These are phyloP conservation scores for Machaerirhynchus nigripectus DNA, from an alignment of 2,113 vertebrate genomes.

Conservation along the genomic window DNA sequence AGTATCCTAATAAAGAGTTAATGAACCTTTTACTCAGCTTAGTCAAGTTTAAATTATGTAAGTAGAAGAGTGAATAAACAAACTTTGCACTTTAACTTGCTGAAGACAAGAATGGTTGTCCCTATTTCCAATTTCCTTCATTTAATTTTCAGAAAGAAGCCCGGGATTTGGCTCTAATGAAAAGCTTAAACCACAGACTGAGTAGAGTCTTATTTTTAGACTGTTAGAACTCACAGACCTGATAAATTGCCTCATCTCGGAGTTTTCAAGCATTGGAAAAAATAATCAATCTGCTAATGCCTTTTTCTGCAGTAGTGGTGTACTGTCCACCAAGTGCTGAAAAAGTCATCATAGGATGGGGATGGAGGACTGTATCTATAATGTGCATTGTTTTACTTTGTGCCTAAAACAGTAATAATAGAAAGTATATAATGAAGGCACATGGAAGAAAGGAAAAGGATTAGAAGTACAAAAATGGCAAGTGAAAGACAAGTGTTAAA, in stretches of 20 bases:
- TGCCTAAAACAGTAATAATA: not conserved
- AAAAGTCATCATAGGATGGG: not conserved
- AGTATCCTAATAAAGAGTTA: not conserved
- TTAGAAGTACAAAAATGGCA: not conserved
- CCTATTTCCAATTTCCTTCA: slow-evolving; percentile 1
- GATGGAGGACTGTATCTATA: not conserved
- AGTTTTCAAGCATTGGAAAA: not conserved
- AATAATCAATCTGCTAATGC: not conserved
- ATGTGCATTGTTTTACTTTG: not conserved
- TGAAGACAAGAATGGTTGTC: not conserved
- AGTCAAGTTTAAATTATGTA: not conserved
- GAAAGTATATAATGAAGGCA: not conserved
- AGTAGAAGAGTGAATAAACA: not conserved
- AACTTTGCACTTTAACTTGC: not conserved
- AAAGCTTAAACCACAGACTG: slow-evolving; percentile 5
- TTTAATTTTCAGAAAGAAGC: slow-evolving; percentile 37
- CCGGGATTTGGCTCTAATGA: slow-evolving; percentile 28
- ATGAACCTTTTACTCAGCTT: not conserved
- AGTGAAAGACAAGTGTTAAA: not conserved
- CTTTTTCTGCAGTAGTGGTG: not conserved
- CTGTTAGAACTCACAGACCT: not conserved
- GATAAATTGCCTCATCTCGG: not conserved
- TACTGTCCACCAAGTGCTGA: not conserved
- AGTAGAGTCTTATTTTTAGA: not conserved
- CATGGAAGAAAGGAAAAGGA: not conserved